Conservation (phyloP, 2,113 vertebrate species). For the Xyrauchen texanus region DNA sequence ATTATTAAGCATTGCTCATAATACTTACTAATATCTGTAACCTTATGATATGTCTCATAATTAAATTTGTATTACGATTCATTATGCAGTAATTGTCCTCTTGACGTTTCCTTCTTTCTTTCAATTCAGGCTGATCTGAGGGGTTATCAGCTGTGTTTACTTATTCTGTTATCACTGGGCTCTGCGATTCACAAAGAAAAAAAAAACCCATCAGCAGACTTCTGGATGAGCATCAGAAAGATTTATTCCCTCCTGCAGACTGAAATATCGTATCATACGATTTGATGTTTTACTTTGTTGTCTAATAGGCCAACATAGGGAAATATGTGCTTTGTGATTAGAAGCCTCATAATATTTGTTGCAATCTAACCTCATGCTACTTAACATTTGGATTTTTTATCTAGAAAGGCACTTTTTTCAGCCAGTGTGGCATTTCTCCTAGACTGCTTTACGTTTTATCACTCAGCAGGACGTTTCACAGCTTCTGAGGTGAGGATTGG, state of each 20-base stretch:
- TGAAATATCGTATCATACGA: too few species aligned
- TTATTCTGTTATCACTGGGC: slow-evolving; percentile 85
- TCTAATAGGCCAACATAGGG: too few species aligned
- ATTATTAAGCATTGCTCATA: too few species aligned
- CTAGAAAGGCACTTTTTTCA: slow-evolving; percentile 85
- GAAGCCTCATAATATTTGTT: neutral
- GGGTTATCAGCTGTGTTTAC: slow-evolving; percentile 79
- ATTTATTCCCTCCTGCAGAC: neutral
- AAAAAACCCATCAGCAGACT: slow-evolving; percentile 74
- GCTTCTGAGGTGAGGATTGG: slow-evolving; percentile 81
- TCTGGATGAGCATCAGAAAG: slow-evolving; percentile 72
- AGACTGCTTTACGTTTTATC: slow-evolving; percentile 85
- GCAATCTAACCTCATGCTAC: neutral
- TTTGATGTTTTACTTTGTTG: too few species aligned
- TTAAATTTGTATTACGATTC: too few species aligned
- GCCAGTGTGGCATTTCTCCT: slow-evolving; percentile 78
- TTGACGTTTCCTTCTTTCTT: neutral
- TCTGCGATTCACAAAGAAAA: slow-evolving; percentile 74
- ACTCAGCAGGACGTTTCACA: slow-evolving; percentile 80
- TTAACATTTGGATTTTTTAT: slow-evolving; percentile 34
- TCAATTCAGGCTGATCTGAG: slow-evolving; percentile 81
- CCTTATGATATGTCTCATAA: too few species aligned
- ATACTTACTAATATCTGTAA: too few species aligned
- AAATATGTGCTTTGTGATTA: neutral
- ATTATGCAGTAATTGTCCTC: too few species aligned